Evolutionary conservation across 2,797 vertebrate genomes (phyloP), one percentile per base, ranked within the genome.

Genomic region (Cyclura pinguis): DNA sequence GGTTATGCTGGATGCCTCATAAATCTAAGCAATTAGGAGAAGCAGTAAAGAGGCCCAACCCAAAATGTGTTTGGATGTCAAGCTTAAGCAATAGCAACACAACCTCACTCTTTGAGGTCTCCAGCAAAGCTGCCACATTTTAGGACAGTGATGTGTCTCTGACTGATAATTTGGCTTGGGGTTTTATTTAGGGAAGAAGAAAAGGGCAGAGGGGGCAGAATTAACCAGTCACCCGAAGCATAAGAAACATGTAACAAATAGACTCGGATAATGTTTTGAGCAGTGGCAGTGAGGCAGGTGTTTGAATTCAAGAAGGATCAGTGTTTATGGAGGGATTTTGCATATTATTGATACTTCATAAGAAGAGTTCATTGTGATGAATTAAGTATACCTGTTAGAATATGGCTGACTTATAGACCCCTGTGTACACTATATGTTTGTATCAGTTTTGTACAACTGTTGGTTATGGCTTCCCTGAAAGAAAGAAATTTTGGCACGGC

Each of bases 21-120:
- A 96, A 96, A 96, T 95, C 93, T n/a, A 72, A 73, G 77, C 93
- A 95, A 95, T 95, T 95, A 96, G 85, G 90, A 93, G 93, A 93
- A 87, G 90, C 82, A 73, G 90, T 96, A 92, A 93, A 94, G 90
- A 92, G 95, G 92, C 16, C 91, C 87, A 93, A 0, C 12, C 27
- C 27, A 59, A 47, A 0, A 86, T 93, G 2, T 80, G 89, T 22
- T 69, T 84, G 87, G 82, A 84, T 73, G 87, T 88, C 69, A 95
- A 38, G 78, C n/a, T 0, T 2, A 27, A 35, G 88, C 69, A 91
- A 76, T 88, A 87, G 85, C 92, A 94, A 90, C 86, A 92, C 86
- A 94, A 64, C 42, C 86, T 85, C 85, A 35, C 67, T 73, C 83
- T 50, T 50, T 80, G 52, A 93, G 80, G 52, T 87, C 83, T 69